Conservation (phyloP, 2,888 invertebrate species). For the Hyppa rectilinea region DNA sequence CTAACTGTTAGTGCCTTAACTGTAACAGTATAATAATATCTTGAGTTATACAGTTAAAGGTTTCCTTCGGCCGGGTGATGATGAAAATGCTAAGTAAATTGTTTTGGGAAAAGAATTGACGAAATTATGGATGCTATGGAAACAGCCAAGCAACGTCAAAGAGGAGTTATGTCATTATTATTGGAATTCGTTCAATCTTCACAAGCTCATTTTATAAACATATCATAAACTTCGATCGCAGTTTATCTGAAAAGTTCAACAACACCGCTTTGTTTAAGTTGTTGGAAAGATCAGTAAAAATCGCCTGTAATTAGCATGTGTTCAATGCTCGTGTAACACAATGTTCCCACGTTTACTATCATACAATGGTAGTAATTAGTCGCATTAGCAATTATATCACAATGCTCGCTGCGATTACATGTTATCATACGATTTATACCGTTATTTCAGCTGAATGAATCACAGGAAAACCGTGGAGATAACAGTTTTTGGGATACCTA, state of each 20-base stretch:
- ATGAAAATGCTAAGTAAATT: not conserved
- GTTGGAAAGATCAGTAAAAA: slow-evolving; percentile 17
- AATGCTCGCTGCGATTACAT: slow-evolving; percentile 32
- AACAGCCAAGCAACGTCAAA: not conserved
- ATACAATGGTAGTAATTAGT: slow-evolving; percentile 51
- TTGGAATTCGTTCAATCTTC: too few relatives aligned
- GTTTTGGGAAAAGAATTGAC: not conserved
- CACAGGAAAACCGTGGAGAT: slow-evolving; percentile 39
- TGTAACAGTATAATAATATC: slow-evolving; percentile 41
- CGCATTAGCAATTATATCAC: slow-evolving; percentile 54
- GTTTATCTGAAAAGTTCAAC: slow-evolving; percentile 19
- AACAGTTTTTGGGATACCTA: slow-evolving; percentile 29
- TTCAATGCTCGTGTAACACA: slow-evolving; percentile 28
- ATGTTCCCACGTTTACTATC: slow-evolving; percentile 52
- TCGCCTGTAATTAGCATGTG: slow-evolving; percentile 22
- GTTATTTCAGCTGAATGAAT: slow-evolving; percentile 48
- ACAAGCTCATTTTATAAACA: slow-evolving; percentile 4
- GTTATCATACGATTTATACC: slow-evolving; percentile 27
- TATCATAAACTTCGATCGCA: slow-evolving; percentile 14
- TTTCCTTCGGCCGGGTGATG: not conserved
- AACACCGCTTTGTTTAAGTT: slow-evolving; percentile 28
- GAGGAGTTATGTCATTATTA: too few relatives aligned
- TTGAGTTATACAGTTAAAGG: not conserved
- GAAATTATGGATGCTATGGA: not conserved
- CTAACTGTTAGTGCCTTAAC: slow-evolving; percentile 43